A percentile compares a stretch with the other conserved stretches of the same genome.
Evolutionary conservation across 2,797 vertebrate species (phyloP).

Genomic region (Glyptemys insculpta): DNA sequence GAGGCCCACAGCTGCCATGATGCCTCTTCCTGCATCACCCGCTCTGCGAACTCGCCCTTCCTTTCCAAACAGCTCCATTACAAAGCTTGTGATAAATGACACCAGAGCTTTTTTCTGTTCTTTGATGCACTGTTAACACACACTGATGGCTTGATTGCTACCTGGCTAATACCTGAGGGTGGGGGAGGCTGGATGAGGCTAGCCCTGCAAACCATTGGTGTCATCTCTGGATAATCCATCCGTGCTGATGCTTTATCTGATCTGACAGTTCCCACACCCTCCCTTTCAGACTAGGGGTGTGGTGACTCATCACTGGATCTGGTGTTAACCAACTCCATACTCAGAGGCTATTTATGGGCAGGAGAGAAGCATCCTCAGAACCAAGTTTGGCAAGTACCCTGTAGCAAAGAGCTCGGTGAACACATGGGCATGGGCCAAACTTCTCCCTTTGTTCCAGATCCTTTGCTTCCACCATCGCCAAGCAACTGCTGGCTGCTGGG

Average conservation of each 20-base stretch:
- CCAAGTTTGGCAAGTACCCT: not conserved
- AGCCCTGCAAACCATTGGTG: too few species aligned
- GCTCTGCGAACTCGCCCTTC: not conserved
- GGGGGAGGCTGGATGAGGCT: fast-evolving
- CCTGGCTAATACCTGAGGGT: not conserved
- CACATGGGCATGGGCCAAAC: not conserved
- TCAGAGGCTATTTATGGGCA: not conserved
- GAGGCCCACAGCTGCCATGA: not conserved
- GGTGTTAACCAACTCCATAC: not conserved
- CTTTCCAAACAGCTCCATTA: not conserved
- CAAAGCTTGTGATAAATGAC: not conserved
- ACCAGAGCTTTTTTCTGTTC: conserved; percentile 8
- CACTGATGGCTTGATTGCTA: not conserved
- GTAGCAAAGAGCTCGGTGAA: not conserved
- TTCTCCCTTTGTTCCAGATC: not conserved
- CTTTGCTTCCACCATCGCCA: not conserved
- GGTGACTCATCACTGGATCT: not conserved
- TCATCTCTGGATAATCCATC: not conserved
- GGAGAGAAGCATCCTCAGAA: not conserved
- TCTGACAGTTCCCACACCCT: not conserved
- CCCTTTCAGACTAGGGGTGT: fast-evolving
- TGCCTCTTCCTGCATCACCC: not conserved
- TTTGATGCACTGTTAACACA: not conserved
- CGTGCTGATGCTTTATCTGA: fast-evolving
- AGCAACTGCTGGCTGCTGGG: not conserved